These are phyloP conservation scores for Sebastes hubbsi DNA, from an alignment of 2,797 vertebrate genomes.

Conservation along the genomic window DNA sequence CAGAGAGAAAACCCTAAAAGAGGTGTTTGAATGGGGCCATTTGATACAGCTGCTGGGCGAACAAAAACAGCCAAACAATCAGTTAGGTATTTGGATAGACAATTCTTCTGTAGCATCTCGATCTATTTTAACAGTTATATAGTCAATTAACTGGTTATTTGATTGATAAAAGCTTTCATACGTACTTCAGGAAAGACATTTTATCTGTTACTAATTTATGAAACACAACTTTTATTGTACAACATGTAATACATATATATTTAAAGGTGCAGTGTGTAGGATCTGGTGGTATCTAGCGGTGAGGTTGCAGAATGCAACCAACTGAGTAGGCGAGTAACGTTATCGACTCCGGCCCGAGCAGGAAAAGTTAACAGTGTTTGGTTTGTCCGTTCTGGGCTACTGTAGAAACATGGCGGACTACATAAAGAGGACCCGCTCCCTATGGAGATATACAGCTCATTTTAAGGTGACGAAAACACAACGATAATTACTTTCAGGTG, in stretches of 20 bases:
- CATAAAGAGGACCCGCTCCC: no score
- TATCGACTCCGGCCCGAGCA: no score
- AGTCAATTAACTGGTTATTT: background rate
- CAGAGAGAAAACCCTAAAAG: background rate
- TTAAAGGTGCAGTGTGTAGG: no score
- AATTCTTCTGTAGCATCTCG: background rate
- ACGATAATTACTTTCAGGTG: accelerated
- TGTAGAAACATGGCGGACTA: no score
- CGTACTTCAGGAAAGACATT: background rate
- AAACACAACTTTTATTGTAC: background rate
- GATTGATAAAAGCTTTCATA: background rate
- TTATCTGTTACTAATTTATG: background rate
- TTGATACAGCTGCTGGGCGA: background rate
- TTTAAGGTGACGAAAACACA: no score
- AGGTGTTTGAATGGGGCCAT: background rate
- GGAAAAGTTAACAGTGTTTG: no score
- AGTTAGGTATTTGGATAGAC: background rate
- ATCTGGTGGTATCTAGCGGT: no score
- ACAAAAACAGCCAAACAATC: background rate
- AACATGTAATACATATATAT: background rate
- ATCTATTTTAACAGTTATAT: background rate
- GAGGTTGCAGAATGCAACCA: no score
- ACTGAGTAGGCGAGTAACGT: no score
- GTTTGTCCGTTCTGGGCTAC: no score
- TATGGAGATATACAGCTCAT: no score